Evolutionary conservation across 2,888 invertebrate species (phyloP).

Genomic region (Dyspetes luteomarginatus): DNA sequence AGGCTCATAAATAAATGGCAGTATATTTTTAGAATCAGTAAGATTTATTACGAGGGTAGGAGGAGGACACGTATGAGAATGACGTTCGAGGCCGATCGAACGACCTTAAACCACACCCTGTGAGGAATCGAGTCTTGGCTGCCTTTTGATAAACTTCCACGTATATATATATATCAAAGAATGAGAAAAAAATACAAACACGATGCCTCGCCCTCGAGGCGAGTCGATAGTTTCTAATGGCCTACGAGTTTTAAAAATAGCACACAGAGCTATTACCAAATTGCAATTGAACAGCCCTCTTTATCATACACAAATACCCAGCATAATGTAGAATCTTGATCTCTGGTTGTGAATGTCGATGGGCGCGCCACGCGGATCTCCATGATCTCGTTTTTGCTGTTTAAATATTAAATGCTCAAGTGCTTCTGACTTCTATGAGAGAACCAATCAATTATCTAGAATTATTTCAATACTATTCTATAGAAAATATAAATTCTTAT

Average conservation of each 20-base stretch:
- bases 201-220: slow-evolving; percentile 47
- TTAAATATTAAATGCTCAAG: slow-evolving; percentile 4
- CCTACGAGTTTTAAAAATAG: neutral
- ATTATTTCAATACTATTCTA: no score
- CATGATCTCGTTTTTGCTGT: slow-evolving; percentile 17
- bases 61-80: neutral
- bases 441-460: slow-evolving; percentile 30
- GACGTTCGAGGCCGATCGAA: slow-evolving; percentile 48
- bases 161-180: neutral
- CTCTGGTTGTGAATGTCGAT: slow-evolving; percentile 4
- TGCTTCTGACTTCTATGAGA: neutral
- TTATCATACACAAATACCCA: neutral
- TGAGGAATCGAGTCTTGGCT: slow-evolving; percentile 23
- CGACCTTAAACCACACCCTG: slow-evolving; percentile 58
- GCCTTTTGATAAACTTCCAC: slow-evolving; percentile 34
- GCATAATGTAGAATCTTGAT: neutral
- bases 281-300: slow-evolving; percentile 29
- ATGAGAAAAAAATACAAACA: neutral
- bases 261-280: slow-evolving; percentile 38
- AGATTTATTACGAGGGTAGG: slow-evolving; percentile 38
- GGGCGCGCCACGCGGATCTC: slow-evolving; percentile 17
- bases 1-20: slow-evolving; percentile 27
- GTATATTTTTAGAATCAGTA: slow-evolving; percentile 37
- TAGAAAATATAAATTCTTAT: no score
- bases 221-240: slow-evolving; percentile 42